Evolutionary conservation across 2,888 invertebrate species (phyloP), one percentile per base, ranked within the genome.

Genomic region (Epinotia nisella): DNA sequence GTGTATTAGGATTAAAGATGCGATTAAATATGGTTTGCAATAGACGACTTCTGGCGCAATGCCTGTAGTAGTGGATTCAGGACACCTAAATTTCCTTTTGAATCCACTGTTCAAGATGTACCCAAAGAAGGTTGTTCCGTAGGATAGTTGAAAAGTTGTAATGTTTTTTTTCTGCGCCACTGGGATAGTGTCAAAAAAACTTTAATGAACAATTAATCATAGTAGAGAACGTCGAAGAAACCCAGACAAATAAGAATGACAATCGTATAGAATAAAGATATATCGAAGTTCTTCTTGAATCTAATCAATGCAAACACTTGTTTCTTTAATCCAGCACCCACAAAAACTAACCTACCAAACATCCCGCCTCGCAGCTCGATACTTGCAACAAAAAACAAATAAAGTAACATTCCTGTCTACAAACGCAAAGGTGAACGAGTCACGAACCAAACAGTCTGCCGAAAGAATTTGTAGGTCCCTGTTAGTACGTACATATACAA

Each of bases 371-470:
- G 39, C n/a, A 59, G 35, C 41, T 68, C 35, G 56, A 62, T 68
- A 62, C 41, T 21, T 5, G 39, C 41, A 69, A 69, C 61, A 72
- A 72, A 73, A 68, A 73, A 73, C 67, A 64, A 69, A 69, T 53
- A 58, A 56, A 71, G 65, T 64, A 59, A 45, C 73, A 73, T 73
- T 73, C 73, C 68, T 73, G 73, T 69, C 68, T 68, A 55, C 51
- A 53, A 64, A 64, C 62, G 24, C 35, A 73, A 69, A 73, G 73
- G 73, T 73, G 73, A 73, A 73, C 73, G 17, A 68, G 73, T 73
- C 73, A 73, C 73, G 73, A 73, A 51, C 68, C 29, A 53, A 66
- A 58, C 61, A 39, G 68, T 62, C 73, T 69, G 19, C 56, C 19
- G 67, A 73, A 73, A 68, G 68, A 68, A 73, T 69, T 68, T 64